Evolutionary conservation across 2,113 vertebrate genomes (phyloP), one percentile per base, ranked within the genome.

Genomic region (Anarhynchus alexandrinus): DNA sequence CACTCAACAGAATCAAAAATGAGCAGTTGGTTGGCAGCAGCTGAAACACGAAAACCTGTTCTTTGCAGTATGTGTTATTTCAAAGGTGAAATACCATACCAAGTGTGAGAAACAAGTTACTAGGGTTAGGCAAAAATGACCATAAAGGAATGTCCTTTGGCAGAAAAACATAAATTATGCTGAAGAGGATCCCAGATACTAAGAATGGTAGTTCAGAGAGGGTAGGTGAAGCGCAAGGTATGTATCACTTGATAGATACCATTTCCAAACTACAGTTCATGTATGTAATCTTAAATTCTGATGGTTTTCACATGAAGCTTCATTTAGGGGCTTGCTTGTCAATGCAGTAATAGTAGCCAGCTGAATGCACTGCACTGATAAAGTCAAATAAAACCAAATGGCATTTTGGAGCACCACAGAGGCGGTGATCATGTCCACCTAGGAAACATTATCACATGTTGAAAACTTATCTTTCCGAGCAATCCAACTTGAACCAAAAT

Each of bases 11-110:
- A 90, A 89, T 90, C 11, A 92, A 81, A 97, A 95, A 83, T 54
- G n/a, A 89, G 52, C 55, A 87, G 70, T 87, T 93, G 23, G 47
- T 72, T 92, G 52, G 77, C 91, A 93, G 64, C 36, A 93, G 38
- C 70, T 93, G 77, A 90, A 90, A 62, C 10, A 81, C 2, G 3
- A 78, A 95, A 92, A 27, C 18, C 36, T 86, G 57, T 54, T 89
- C 8, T 83, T 91, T 88, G 43, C 21, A 83, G 34, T 58, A 71
- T 47, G 29, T 74, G n/a, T 73, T 87, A 32, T 89, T 95, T 88
- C 82, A 54, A 94, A 90, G 89, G 54, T 95, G 85, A 96, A 93
- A 80, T 45, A 65, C 23, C 34, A 36, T 40, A 82, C 25, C 14
- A 61, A 69, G 13, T 64, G 27, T 65, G 51, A 82, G 51, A 88